A percentile compares a stretch with the other conserved stretches of the same genome.
These are phyloP conservation scores for Paralvinella palmiformis DNA, from an alignment of 1,140 invertebrate species.

Conservation along the genomic window DNA sequence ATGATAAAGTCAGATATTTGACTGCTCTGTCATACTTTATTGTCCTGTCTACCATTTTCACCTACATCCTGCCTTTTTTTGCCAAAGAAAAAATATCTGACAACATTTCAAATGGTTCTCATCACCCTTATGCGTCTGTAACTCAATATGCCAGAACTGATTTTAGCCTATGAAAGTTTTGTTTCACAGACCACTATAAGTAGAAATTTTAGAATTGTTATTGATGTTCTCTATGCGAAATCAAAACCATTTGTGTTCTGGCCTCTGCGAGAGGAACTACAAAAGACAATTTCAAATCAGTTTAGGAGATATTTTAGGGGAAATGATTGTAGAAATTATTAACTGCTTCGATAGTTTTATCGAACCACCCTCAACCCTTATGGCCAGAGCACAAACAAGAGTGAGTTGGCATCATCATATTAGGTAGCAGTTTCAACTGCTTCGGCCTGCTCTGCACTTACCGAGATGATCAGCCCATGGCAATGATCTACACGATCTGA, in stretches of 20 bases:
- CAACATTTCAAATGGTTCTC: not conserved
- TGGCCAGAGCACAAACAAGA: too few species aligned
- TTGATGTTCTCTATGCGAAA: too few species aligned
- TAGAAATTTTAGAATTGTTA: not conserved
- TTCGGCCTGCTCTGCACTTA: not conserved
- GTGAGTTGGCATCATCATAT: too few species aligned
- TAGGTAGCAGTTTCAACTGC: slow-evolving; percentile 20
- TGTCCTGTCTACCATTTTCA: not conserved
- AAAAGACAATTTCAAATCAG: too few species aligned
- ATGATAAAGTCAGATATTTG: not conserved
- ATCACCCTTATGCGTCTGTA: not conserved
- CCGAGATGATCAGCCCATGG: not conserved
- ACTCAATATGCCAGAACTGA: not conserved
- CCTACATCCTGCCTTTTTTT: not conserved
- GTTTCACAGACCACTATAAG: slow-evolving; percentile 1
- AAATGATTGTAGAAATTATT: too few species aligned
- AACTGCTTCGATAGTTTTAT: too few species aligned
- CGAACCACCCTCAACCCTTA: too few species aligned
- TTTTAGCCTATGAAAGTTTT: not conserved
- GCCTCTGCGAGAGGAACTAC: too few species aligned
- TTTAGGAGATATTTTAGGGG: too few species aligned
- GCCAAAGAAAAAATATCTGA: not conserved
- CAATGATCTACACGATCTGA: not conserved
- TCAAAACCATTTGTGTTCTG: too few species aligned
- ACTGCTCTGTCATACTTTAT: slow-evolving; percentile 1